These are phyloP conservation scores for Coluber constrictor DNA, from an alignment of 2,797 vertebrate genomes.

Conservation along the genomic window DNA sequence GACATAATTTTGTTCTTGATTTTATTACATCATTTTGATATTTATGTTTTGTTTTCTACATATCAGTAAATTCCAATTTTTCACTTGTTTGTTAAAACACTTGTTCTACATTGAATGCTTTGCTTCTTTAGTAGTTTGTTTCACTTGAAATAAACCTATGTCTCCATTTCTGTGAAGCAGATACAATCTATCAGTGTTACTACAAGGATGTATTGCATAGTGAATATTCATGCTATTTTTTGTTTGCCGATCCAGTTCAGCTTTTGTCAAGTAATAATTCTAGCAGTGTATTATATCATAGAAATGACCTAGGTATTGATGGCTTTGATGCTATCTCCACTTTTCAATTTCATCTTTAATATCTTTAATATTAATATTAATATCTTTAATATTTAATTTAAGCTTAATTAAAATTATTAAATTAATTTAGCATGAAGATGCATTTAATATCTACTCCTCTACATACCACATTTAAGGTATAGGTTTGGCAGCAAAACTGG, in stretches of 20 bases:
- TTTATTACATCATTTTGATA: not conserved
- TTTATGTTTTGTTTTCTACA: not conserved
- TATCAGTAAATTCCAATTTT: not conserved
- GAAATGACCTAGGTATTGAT: not conserved
- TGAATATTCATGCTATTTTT: not conserved
- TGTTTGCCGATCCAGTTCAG: not conserved
- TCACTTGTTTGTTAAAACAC: not conserved
- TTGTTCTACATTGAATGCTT: too few species aligned
- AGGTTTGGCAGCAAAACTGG: not conserved
- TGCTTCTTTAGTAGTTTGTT: not conserved
- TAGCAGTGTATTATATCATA: not conserved
- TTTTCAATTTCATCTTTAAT: not conserved
- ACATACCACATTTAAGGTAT: not conserved
- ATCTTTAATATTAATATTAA: too few species aligned
- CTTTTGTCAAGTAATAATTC: not conserved
- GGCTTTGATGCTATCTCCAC: not conserved
- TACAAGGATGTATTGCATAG: not conserved
- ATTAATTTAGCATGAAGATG: not conserved
- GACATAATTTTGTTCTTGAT: not conserved
- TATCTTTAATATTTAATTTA: not conserved
- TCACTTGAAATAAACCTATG: not conserved
- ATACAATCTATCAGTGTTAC: not conserved
- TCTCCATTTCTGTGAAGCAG: not conserved
- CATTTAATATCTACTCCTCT: not conserved
- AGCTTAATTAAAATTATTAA: not conserved